Evolutionary conservation across 2,113 vertebrate genomes (phyloP).

Genomic region (Zingel zingel): DNA sequence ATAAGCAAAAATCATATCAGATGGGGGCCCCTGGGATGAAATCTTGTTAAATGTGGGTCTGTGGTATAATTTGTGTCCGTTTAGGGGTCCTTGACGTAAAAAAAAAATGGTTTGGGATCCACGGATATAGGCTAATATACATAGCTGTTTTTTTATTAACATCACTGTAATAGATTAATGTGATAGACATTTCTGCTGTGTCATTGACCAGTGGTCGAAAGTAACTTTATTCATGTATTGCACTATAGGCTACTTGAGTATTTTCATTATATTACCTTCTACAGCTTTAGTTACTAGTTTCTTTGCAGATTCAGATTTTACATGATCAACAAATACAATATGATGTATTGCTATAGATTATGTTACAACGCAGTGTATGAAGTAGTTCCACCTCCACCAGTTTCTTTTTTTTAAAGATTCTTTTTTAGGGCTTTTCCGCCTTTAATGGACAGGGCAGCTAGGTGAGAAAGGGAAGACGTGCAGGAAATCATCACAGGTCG

Average conservation of each 20-base stretch:
- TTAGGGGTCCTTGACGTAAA: too few relatives aligned
- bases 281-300: background rate
- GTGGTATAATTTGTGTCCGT: too few relatives aligned
- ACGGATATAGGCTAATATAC: background rate
- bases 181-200: background rate
- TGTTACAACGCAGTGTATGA: background rate
- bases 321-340: background rate
- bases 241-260: background rate
- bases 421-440: too few relatives aligned
- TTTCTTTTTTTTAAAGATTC: too few relatives aligned
- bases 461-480: too few relatives aligned
- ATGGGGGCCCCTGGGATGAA: too few relatives aligned
- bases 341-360: background rate
- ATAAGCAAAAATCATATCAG: too few relatives aligned
- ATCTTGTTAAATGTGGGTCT: too few relatives aligned
- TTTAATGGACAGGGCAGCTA: too few relatives aligned
- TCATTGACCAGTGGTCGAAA: background rate
- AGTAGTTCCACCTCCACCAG: background rate
- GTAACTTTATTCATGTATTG: background rate
- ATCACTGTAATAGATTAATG: background rate
- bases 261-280: background rate
- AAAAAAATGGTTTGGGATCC: too few relatives aligned
- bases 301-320: background rate
- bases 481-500: too few relatives aligned
- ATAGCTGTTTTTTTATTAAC: background rate